Percentiles rank a stretch among this genome's conserved stretches.
Conservation (phyloP, 37 sponge, comb jelly and placozoan species). For the Axinella damicornis region DNA sequence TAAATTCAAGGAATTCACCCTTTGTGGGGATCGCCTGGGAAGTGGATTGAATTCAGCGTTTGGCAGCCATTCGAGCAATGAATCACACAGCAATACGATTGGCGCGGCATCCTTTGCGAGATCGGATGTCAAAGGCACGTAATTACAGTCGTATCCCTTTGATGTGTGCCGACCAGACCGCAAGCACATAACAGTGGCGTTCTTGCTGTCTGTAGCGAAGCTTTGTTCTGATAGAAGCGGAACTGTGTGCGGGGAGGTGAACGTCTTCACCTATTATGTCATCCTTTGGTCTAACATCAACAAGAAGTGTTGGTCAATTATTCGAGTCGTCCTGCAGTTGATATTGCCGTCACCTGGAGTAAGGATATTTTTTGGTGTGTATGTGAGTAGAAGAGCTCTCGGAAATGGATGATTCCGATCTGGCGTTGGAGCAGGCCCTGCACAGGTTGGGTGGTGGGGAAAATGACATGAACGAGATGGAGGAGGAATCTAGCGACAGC, state of each 20-base stretch:
- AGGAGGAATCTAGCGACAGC: conserved; percentile 28
- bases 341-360: too few species aligned
- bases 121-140: conserved; percentile 27
- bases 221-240: conserved; percentile 31
- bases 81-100: conserved; percentile 3
- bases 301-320: too few species aligned
- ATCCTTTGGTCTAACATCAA: too few species aligned
- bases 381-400: too few species aligned
- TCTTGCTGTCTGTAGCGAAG: background rate
- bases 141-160: conserved; percentile 36
- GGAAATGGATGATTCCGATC: conserved; percentile 35
- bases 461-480: background rate
- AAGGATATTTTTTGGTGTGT: too few species aligned
- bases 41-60: background rate
- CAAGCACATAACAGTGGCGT: conserved; percentile 26
- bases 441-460: background rate
- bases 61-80: conserved; percentile 1
- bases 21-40: background rate
- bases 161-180: conserved; percentile 40
- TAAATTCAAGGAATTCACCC: too few species aligned
- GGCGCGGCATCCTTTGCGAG: conserved; percentile 6
- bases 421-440: conserved; percentile 34
- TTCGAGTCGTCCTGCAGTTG: too few species aligned
- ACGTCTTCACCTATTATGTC: too few species aligned
- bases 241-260: background rate